Conservation (phyloP, 2,888 invertebrate genomes). For the Dascillus cervinus region DNA sequence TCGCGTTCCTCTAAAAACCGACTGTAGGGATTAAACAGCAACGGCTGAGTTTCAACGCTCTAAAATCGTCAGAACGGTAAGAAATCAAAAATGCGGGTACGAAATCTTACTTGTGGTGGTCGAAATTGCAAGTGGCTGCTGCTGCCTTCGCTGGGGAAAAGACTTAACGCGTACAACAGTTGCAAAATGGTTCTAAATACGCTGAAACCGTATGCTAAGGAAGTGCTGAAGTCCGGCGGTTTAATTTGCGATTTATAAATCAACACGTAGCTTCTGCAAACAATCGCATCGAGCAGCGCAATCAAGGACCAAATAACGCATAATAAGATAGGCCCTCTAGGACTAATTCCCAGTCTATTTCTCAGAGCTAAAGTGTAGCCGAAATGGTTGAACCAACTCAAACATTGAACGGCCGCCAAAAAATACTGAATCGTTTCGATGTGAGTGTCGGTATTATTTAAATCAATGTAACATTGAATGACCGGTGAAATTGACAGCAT, state of each 20-base stretch:
- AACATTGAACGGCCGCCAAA: constrained; percentile 58
- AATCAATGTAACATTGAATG: constrained; percentile 57
- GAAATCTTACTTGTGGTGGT: no score
- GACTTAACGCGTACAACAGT: constrained; percentile 58
- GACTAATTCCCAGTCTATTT: constrained; percentile 54
- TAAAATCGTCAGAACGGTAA: constrained; percentile 17
- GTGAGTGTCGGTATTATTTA: constrained; percentile 44
- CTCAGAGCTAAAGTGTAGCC: constrained; percentile 64
- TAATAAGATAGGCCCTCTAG: constrained; percentile 65
- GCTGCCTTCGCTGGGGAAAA: constrained; percentile 56
- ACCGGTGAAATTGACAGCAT: constrained; percentile 61
- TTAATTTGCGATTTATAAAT: constrained; percentile 33
- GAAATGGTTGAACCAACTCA: constrained; percentile 78
- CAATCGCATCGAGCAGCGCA: constrained; percentile 59
- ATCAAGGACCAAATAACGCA: constrained; percentile 63
- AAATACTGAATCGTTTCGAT: constrained; percentile 64
- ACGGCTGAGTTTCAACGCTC: constrained; percentile 30
- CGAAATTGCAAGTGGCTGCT: no score
- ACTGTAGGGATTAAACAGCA: constrained; percentile 44
- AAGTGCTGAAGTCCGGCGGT: constrained; percentile 29
- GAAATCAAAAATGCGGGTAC: constrained; percentile 1
- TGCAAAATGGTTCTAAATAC: constrained; percentile 57
- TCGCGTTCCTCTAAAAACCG: constrained; percentile 60
- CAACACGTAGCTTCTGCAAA: constrained; percentile 58
- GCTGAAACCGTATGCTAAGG: constrained; percentile 51